A percentile compares a stretch with the other conserved stretches of the same genome.
These are phyloP conservation scores for Xestia sexstrigata DNA, from an alignment of 2,888 invertebrate genomes.

Conservation along the genomic window DNA sequence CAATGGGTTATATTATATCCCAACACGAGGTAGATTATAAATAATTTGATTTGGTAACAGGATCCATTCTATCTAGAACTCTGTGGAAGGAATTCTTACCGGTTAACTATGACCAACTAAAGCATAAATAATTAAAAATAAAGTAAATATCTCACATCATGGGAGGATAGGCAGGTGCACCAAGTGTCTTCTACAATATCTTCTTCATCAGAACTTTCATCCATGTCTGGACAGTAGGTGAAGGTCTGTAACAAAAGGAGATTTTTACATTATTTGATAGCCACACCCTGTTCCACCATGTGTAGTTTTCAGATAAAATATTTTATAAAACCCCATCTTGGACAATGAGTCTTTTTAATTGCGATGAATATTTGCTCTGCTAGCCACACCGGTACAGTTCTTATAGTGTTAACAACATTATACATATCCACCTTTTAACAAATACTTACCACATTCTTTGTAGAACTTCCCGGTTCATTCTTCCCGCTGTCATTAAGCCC, in stretches of 20 bases:
- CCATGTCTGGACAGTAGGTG: constrained; percentile 80
- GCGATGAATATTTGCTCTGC: not conserved
- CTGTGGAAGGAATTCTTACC: not conserved
- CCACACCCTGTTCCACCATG: too few species aligned
- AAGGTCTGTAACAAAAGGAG: constrained; percentile 77
- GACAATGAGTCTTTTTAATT: not conserved
- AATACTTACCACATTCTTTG: constrained; percentile 76
- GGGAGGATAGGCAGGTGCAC: constrained; percentile 87
- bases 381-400: not conserved
- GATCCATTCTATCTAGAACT: not conserved
- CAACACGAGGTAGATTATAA: not conserved
- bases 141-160: constrained; percentile 76
- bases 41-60: not conserved
- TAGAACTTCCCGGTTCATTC: constrained; percentile 74
- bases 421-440: not conserved
- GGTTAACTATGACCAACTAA: not conserved
- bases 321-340: not conserved
- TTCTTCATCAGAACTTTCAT: constrained; percentile 84
- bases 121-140: not conserved
- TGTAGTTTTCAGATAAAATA: not conserved
- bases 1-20: not conserved
- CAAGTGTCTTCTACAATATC: constrained; percentile 82
- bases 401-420: not conserved
- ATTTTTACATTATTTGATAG: constrained; percentile 2
- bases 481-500: constrained; percentile 80